These are phyloP conservation scores for Pseudomyrmex dendroicus DNA, from an alignment of 1,140 invertebrate species.

Conservation along the genomic window DNA sequence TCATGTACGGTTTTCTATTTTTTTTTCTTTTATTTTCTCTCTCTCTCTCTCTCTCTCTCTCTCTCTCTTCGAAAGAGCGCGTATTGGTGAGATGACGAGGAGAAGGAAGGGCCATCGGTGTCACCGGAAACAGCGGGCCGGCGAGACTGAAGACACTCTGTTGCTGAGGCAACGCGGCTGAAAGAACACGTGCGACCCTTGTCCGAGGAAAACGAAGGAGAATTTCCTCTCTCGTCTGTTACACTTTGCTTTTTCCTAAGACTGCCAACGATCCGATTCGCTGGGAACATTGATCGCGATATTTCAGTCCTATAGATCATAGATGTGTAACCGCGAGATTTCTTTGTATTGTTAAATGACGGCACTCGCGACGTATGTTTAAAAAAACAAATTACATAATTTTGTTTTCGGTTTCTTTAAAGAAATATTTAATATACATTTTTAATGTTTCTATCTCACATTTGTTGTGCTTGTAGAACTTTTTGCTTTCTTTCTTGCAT, in stretches of 20 bases:
- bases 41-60: neutral
- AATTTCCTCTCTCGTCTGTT: slow-evolving; percentile 42
- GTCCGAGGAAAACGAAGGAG: slow-evolving; percentile 43
- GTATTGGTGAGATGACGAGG: slow-evolving; percentile 58
- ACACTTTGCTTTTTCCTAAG: slow-evolving; percentile 30
- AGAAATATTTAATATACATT: neutral
- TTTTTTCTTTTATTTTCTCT: slow-evolving; percentile 20
- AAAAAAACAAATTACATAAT: slow-evolving; percentile 15
- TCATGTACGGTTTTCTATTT: slow-evolving; percentile 1
- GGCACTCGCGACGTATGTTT: neutral
- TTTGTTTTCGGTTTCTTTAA: neutral
- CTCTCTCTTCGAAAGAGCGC: slow-evolving; percentile 24
- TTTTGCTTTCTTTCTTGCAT: neutral
- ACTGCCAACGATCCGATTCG: slow-evolving; percentile 63
- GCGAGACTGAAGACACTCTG: slow-evolving; percentile 79
- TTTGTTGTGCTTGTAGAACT: no score
- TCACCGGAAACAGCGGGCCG: slow-evolving; percentile 79
- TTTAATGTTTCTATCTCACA: neutral
- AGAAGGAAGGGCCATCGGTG: slow-evolving; percentile 74
- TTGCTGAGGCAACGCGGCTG: slow-evolving; percentile 78
- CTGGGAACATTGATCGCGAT: slow-evolving; percentile 55
- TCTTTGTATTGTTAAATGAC: slow-evolving; percentile 12
- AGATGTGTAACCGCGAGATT: slow-evolving; percentile 5
- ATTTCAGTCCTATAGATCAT: neutral
- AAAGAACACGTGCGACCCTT: slow-evolving; percentile 71